Evolutionary conservation across 2,113 vertebrate genomes (phyloP).

Genomic region (Turdus rufiventris): DNA sequence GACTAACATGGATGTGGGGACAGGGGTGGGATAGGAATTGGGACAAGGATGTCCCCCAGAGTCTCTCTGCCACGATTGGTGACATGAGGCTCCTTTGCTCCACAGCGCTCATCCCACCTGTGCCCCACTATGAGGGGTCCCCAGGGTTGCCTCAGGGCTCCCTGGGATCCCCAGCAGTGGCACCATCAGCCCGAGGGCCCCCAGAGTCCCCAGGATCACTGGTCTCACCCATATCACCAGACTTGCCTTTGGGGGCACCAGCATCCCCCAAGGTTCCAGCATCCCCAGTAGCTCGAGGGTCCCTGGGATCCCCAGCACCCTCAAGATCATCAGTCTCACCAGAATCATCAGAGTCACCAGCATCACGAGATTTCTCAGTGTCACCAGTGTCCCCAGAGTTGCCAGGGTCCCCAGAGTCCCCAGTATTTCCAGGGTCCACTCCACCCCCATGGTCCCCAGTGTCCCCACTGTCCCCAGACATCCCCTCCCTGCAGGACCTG

Average conservation of each 20-base stretch:
- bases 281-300: neutral
- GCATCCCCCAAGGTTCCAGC: neutral
- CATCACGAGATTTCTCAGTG: neutral
- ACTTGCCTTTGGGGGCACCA: neutral
- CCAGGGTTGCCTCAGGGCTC: neutral
- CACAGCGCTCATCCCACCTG: neutral
- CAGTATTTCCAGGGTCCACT: neutral
- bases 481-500: constrained; percentile 36
- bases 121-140: neutral
- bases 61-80: rapidly evolving
- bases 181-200: neutral
- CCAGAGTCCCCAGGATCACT: neutral
- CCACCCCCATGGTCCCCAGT: neutral
- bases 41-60: neutral
- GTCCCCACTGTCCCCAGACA: neutral
- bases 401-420: neutral
- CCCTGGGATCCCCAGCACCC: neutral
- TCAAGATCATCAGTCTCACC: neutral
- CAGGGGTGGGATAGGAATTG: neutral
- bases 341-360: neutral
- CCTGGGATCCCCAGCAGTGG: neutral
- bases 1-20: neutral
- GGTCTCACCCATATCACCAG: neutral
- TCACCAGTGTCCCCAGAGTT: neutral
- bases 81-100: neutral